Base-by-base conservation (phyloP, 2,888 invertebrate species). In the Leucoptera coffeella region DNA sequence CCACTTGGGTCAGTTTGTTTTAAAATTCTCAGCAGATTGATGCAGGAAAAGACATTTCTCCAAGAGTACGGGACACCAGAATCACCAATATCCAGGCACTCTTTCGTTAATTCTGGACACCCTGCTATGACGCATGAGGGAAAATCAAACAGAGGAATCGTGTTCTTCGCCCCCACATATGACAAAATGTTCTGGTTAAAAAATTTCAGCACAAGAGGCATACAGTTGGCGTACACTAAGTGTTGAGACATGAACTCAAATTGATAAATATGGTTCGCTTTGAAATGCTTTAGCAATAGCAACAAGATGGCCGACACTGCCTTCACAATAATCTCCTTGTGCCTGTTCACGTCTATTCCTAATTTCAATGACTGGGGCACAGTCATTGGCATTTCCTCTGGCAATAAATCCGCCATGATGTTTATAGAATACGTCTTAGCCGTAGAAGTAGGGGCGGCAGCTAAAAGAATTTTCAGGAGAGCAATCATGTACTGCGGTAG, bases 211-310 rank as follows among this genome's bases (percentile, higher is more conserved):
- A 99, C 92, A 33, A 99, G 69, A 1, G 99, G 99, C 57, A 99
- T 95, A 50, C 97, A 99, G 56, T 99, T 99, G 31, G 97, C 97
- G 65, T 97, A 97, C 7, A 99, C 95, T 38, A 99, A 74, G 67
- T 99, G 96, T 59, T 99, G 96, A 2, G 94, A 92, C 85, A 97
- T 92, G 51, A 92, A 97, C 62, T 99, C 99, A 73, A 97, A 99
- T 67, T 99, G 99, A 57, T 96, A 99, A 24, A 97, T 78, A 65
- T 99, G 99, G 65, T 96, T 99, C 32, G 77, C 54, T 62, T 97
- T 97, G 46, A 97, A 93, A 69, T 99, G 96, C 64, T 99, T 99
- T 36, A 99, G 65, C 28, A 97, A 77, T 7, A 97, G 69, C 30
- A 99, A 61, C 28, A 97, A 71, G 38, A 96, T 88, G 10, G 87